Percentiles rank a stretch among this genome's conserved stretches.
Conservation (phyloP, 1,140 invertebrate species). For the Dreissena rostriformis region DNA sequence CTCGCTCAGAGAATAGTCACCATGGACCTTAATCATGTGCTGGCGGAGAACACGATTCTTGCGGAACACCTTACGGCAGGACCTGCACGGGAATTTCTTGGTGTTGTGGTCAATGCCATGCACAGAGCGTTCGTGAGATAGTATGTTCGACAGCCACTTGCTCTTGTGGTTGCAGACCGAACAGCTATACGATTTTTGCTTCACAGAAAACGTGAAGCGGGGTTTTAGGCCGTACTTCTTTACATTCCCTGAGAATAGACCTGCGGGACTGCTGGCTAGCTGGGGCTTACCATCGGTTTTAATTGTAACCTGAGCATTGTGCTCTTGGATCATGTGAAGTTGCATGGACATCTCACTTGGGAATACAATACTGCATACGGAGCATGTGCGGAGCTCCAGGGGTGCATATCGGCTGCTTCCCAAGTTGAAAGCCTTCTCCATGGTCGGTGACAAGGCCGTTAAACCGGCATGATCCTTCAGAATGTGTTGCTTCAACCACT, state of each 20-base stretch:
- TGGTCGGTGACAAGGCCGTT: slow-evolving; percentile 47
- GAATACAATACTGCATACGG: slow-evolving; percentile 82
- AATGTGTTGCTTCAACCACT: slow-evolving; percentile 94
- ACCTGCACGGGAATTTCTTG: slow-evolving; percentile 68
- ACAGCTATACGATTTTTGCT: slow-evolving; percentile 91
- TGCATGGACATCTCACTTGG: slow-evolving; percentile 83
- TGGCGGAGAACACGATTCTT: slow-evolving; percentile 76
- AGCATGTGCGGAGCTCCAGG: slow-evolving; percentile 78
- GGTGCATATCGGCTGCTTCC: slow-evolving; percentile 29
- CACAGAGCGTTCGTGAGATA: slow-evolving; percentile 92
- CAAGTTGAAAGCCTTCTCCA: slow-evolving; percentile 40
- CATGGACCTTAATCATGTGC: slow-evolving; percentile 70
- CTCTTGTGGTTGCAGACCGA: slow-evolving; percentile 95
- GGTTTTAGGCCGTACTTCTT: slow-evolving; percentile 62
- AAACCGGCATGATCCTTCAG: slow-evolving; percentile 89
- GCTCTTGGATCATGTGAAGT: slow-evolving; percentile 84
- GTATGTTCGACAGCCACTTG: slow-evolving; percentile 92
- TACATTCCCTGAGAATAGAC: slow-evolving; percentile 55
- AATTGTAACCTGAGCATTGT: slow-evolving; percentile 79
- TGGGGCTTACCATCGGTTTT: slow-evolving; percentile 61
- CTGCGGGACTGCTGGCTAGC: slow-evolving; percentile 36
- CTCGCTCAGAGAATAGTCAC: slow-evolving; percentile 34
- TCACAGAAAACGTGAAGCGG: slow-evolving; percentile 65
- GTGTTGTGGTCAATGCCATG: slow-evolving; percentile 65
- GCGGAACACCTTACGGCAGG: slow-evolving; percentile 76